A percentile compares a stretch with the other conserved stretches of the same genome.
Evolutionary conservation across 2,888 invertebrate species (phyloP).

Genomic region (Drosophila algonquin): DNA sequence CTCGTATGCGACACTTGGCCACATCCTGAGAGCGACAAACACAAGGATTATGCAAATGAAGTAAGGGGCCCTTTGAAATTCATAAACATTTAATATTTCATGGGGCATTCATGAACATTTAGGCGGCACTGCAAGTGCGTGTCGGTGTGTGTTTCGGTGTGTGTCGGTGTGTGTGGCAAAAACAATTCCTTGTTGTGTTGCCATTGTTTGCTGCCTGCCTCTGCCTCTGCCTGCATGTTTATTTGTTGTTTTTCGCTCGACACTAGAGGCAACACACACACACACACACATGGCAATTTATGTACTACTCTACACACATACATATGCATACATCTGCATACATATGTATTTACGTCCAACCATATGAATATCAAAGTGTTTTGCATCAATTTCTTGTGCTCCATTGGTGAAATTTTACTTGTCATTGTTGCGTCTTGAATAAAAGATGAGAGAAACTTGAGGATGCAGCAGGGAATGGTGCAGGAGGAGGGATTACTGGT

Average conservation of each 20-base stretch:
- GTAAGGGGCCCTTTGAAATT: slow-evolving; percentile 58
- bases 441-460: slow-evolving; percentile 43
- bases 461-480: not conserved
- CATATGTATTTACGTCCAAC: not conserved
- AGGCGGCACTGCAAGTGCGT: slow-evolving; percentile 42
- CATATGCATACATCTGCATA: slow-evolving; percentile 6
- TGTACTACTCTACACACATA: not conserved
- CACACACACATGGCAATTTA: slow-evolving; percentile 3
- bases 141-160: slow-evolving; percentile 23
- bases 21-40: slow-evolving; percentile 39
- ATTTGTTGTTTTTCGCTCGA: slow-evolving; percentile 52
- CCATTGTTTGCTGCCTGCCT: slow-evolving; percentile 23
- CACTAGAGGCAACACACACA: slow-evolving; percentile 25
- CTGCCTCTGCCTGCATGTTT: slow-evolving; percentile 20
- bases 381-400: slow-evolving; percentile 48
- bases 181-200: slow-evolving; percentile 42
- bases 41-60: slow-evolving; percentile 69
- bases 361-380: slow-evolving; percentile 63
- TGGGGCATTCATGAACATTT: slow-evolving; percentile 61
- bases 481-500: slow-evolving; percentile 7
- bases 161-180: slow-evolving; percentile 34
- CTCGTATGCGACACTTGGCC: slow-evolving; percentile 55
- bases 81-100: slow-evolving; percentile 72
- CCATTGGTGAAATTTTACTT: slow-evolving; percentile 50
- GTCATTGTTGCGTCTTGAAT: slow-evolving; percentile 51